Percentiles rank a stretch among this genome's conserved stretches.
These are phyloP conservation scores for Malurus splendens DNA, from an alignment of 2,797 vertebrate species.

Conservation along the genomic window DNA sequence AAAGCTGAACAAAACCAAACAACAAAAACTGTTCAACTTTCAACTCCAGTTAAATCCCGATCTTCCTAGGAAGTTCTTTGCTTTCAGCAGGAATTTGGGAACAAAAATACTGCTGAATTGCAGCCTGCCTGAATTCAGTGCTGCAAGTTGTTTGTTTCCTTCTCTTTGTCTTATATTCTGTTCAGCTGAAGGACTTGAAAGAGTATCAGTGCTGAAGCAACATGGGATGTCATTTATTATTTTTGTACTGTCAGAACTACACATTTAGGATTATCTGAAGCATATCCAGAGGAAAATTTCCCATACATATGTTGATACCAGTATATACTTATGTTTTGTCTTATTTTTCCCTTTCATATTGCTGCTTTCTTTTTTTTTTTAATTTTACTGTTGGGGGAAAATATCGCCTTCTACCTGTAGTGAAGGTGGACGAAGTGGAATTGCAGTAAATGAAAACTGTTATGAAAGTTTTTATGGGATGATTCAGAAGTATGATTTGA, in stretches of 20 bases:
- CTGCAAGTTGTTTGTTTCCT: neutral
- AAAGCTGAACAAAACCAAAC: accelerated
- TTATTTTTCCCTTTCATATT: neutral
- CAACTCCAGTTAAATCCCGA: neutral
- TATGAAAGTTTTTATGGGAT: neutral
- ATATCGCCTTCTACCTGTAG: neutral
- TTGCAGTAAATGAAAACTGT: neutral
- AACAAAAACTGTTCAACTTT: neutral
- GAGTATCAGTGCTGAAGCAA: neutral
- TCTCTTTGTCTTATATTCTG: neutral
- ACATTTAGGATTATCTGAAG: neutral
- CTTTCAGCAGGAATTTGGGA: neutral
- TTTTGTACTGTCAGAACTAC: neutral
- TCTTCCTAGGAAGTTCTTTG: neutral
- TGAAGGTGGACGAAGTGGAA: neutral
- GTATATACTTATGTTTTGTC: neutral
- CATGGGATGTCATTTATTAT: neutral
- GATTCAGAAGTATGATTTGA: neutral
- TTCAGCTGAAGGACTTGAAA: neutral
- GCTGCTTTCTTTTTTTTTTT: neutral
- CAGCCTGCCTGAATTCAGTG: neutral
- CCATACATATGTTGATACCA: neutral
- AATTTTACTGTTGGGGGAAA: neutral
- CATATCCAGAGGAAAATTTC: neutral
- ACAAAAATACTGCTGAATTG: neutral